Conservation (phyloP, 2,113 vertebrate species). For the Pseudonaja textilis region DNA sequence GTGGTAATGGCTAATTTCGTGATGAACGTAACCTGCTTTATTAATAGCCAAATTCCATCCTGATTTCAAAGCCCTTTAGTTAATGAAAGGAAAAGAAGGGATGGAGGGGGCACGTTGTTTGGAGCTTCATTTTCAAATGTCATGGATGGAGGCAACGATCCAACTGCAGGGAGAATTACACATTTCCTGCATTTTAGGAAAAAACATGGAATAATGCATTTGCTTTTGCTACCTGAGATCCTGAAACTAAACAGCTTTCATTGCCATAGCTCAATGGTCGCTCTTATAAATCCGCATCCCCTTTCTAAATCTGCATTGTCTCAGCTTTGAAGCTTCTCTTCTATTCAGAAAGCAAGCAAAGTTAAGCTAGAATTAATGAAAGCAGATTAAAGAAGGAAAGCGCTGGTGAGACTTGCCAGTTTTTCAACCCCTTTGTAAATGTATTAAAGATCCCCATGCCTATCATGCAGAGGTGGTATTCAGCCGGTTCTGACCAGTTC, state of each 20-base stretch:
- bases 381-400: background rate
- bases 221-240: background rate
- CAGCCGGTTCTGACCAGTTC: no score
- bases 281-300: background rate
- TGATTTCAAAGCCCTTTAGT: constrained; percentile 17
- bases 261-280: background rate
- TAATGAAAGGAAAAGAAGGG: background rate
- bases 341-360: background rate
- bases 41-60: constrained; percentile 30
- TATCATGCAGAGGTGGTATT: background rate
- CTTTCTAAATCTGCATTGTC: background rate
- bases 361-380: background rate
- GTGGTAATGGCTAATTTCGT: constrained; percentile 26
- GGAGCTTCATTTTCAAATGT: constrained; percentile 3
- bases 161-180: background rate
- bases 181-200: no score
- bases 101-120: background rate
- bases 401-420: background rate
- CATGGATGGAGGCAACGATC: background rate
- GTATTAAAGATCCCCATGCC: background rate
- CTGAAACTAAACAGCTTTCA: background rate
- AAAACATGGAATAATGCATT: background rate
- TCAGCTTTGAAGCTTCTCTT: background rate
- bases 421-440: background rate
- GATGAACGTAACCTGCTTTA: constrained; percentile 9